These are phyloP conservation scores for Leptopterna dolabrata DNA, from an alignment of 2,888 invertebrate species.

Conservation along the genomic window DNA sequence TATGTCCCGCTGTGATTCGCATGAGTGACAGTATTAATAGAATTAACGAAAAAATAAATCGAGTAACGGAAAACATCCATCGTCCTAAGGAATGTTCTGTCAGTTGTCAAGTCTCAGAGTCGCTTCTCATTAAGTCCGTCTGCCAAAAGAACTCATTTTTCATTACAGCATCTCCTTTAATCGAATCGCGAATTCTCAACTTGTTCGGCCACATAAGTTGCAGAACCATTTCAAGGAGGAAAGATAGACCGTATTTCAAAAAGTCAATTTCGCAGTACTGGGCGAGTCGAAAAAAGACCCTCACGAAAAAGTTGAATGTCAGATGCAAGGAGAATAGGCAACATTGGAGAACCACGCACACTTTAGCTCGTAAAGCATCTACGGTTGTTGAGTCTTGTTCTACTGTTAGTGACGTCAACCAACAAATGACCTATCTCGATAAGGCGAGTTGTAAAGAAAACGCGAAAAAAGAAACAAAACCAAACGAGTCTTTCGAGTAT, in stretches of 20 bases:
- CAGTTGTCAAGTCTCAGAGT: not conserved
- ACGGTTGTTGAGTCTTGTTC: not conserved
- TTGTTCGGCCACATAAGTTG: not conserved
- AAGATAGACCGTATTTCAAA: not conserved
- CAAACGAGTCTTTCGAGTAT: too few species aligned
- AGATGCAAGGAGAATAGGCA: not conserved
- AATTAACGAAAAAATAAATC: not conserved
- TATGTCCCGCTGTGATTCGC: not conserved
- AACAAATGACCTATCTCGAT: not conserved
- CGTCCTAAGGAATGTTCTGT: not conserved
- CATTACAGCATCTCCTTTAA: not conserved
- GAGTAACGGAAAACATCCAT: not conserved
- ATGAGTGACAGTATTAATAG: not conserved
- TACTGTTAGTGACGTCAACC: not conserved
- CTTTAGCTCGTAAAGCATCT: not conserved
- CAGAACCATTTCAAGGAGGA: not conserved
- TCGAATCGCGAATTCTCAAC: not conserved
- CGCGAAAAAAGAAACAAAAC: not conserved
- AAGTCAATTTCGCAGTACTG: not conserved
- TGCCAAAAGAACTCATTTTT: not conserved
- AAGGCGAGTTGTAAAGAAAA: not conserved
- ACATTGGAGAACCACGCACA: not conserved
- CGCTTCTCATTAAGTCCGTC: not conserved
- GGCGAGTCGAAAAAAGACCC: not conserved
- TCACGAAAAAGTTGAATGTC: not conserved